A percentile compares a stretch with the other conserved stretches of the same genome.
Evolutionary conservation across 1,140 invertebrate genomes (phyloP).

Genomic region (Scaptodrosophila lebanonensis): DNA sequence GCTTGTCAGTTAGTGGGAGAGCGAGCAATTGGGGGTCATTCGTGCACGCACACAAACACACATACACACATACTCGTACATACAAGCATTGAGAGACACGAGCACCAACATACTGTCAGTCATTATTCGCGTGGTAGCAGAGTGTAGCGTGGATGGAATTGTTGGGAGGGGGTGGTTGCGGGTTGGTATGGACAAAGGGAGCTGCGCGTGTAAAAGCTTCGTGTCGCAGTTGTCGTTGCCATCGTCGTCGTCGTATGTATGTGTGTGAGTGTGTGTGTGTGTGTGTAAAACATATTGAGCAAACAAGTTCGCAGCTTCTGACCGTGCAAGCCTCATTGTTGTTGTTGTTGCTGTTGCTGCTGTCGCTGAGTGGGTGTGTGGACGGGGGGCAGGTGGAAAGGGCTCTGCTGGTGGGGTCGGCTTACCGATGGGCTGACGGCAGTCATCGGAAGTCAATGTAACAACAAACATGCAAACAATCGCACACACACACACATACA

Average conservation of each 20-base stretch:
- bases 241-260: slow-evolving; percentile 20
- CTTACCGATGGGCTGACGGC: slow-evolving; percentile 38
- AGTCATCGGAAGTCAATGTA: slow-evolving; percentile 75
- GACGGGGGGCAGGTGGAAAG: slow-evolving; percentile 3
- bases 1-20: slow-evolving; percentile 28
- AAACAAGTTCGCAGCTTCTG: slow-evolving; percentile 75
- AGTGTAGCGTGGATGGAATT: slow-evolving; percentile 44
- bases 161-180: not conserved
- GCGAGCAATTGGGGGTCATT: slow-evolving; percentile 68
- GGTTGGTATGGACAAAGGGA: too few relatives aligned
- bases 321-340: too few relatives aligned
- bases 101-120: slow-evolving; percentile 71
- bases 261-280: slow-evolving; percentile 34
- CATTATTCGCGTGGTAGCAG: slow-evolving; percentile 66
- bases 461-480: slow-evolving; percentile 73
- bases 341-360: slow-evolving; percentile 21
- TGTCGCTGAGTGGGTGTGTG: slow-evolving; percentile 32
- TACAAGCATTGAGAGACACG: slow-evolving; percentile 2
- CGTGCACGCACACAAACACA: slow-evolving; percentile 10
- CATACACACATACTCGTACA: not conserved
- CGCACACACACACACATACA: slow-evolving; percentile 7
- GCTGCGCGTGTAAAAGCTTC: slow-evolving; percentile 49
- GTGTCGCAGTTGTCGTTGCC: slow-evolving; percentile 37
- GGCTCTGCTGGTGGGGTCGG: too few relatives aligned
- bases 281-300: slow-evolving; percentile 72